Evolutionary conservation across 2,888 invertebrate species (phyloP).

Genomic region (Anaspis maculata): DNA sequence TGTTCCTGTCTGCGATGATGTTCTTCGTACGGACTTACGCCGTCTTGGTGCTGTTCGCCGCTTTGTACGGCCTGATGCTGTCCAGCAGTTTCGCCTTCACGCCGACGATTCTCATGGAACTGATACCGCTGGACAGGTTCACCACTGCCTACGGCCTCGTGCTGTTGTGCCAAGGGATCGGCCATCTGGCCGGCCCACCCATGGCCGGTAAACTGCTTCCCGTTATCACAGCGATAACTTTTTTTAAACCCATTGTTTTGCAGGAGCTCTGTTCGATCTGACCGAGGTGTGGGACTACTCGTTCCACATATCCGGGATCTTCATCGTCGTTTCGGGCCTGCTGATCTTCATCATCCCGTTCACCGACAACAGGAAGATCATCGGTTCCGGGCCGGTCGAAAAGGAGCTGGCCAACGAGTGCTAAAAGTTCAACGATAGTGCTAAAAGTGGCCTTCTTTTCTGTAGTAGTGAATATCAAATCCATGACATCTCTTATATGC

Average conservation of each 20-base stretch:
- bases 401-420: too few species aligned
- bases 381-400: background rate
- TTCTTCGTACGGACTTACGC: slow-evolving; percentile 36
- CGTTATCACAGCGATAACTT: background rate
- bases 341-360: slow-evolving; percentile 58
- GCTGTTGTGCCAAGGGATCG: slow-evolving; percentile 84
- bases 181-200: slow-evolving; percentile 86
- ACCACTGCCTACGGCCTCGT: slow-evolving; percentile 88
- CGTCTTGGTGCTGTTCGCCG: slow-evolving; percentile 38
- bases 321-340: slow-evolving; percentile 72
- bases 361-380: slow-evolving; percentile 55
- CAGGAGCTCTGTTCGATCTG: slow-evolving; percentile 45
- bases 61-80: slow-evolving; percentile 80
- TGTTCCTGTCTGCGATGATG: slow-evolving; percentile 53
- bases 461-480: too few species aligned
- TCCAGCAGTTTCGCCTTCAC: slow-evolving; percentile 89
- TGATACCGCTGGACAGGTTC: slow-evolving; percentile 85
- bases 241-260: background rate
- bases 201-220: slow-evolving; percentile 59
- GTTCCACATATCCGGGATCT: slow-evolving; percentile 72
- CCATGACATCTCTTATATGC: too few species aligned
- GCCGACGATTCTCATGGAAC: slow-evolving; percentile 78
- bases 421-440: too few species aligned
- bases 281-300: slow-evolving; percentile 68
- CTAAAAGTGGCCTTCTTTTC: too few species aligned